Conservation (phyloP, 2,797 vertebrate species). For the Valencia hispanica region DNA sequence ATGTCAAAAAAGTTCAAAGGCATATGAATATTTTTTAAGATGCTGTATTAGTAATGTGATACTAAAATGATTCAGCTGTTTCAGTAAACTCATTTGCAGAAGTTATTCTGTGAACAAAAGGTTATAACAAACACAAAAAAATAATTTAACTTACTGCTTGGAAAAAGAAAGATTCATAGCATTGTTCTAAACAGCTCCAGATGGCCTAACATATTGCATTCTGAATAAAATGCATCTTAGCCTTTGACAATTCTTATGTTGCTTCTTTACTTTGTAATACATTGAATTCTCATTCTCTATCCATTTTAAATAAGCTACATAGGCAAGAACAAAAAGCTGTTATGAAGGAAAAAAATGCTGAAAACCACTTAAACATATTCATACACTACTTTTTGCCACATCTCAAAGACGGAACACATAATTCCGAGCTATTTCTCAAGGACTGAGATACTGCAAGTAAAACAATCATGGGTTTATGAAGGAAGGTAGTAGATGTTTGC, state of each 20-base stretch:
- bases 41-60: not conserved
- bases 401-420: conserved; percentile 20
- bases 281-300: conserved; percentile 62
- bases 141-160: conserved; percentile 46
- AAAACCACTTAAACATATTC: conserved; percentile 36
- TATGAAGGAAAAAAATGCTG: conserved; percentile 57
- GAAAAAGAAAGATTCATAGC: conserved; percentile 46
- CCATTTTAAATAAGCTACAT: conserved; percentile 60
- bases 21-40: not conserved
- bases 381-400: conserved; percentile 24
- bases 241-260: conserved; percentile 64
- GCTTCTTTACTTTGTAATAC: conserved; percentile 63
- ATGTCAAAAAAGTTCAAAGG: not conserved
- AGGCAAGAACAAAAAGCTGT: conserved; percentile 37
- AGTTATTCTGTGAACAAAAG: conserved; percentile 9
- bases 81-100: not conserved
- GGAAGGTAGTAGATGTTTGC: conserved; percentile 43
- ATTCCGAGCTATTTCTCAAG: conserved; percentile 54
- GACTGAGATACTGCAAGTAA: conserved; percentile 41
- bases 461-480: conserved; percentile 56
- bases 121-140: conserved; percentile 27
- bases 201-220: conserved; percentile 68
- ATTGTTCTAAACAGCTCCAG: conserved; percentile 73
- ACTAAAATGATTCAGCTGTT: not conserved
- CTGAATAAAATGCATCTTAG: conserved; percentile 62